Conservation (phyloP, 2,888 invertebrate genomes). For the Synanthedon vespiformis region DNA sequence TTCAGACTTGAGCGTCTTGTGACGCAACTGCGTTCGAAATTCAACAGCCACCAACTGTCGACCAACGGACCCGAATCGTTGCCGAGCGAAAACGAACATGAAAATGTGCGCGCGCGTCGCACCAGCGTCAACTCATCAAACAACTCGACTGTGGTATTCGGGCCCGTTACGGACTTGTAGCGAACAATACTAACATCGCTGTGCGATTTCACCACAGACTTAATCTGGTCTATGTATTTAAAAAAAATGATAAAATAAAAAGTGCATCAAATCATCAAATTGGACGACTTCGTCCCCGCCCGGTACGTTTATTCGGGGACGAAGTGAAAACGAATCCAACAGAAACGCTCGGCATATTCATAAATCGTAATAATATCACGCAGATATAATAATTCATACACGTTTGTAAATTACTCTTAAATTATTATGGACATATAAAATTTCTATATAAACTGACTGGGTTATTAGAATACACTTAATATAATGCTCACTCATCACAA, state of each 20-base stretch:
- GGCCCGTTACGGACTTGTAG: constrained; percentile 74
- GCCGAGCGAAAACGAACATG: constrained; percentile 56
- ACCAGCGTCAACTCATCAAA: constrained; percentile 47
- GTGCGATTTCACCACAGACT: constrained; percentile 32
- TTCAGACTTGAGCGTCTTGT: constrained; percentile 72
- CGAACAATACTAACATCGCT: constrained; percentile 35
- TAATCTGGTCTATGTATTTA: constrained; percentile 36
- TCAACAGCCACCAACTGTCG: constrained; percentile 45
- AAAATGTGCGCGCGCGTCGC: constrained; percentile 35
- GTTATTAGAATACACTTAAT: too few relatives aligned
- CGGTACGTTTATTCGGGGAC: too few relatives aligned
- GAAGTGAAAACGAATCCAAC: too few relatives aligned
- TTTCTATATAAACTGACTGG: too few relatives aligned
- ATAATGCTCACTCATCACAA: too few relatives aligned
- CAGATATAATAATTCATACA: too few relatives aligned
- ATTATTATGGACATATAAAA: too few relatives aligned
- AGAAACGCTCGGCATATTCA: too few relatives aligned
- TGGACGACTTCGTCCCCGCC: too few relatives aligned
- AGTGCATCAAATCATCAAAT: too few relatives aligned
- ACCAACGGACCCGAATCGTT: constrained; percentile 55
- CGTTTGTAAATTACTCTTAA: too few relatives aligned
- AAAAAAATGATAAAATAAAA: constrained; percentile 9
- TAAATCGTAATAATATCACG: too few relatives aligned
- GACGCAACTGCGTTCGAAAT: constrained; percentile 65
- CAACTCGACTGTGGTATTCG: constrained; percentile 64